phyloP scores from a whole-genome alignment of 2,113 vertebrate genomes.

The Rhynchomys soricoides region DNA sequence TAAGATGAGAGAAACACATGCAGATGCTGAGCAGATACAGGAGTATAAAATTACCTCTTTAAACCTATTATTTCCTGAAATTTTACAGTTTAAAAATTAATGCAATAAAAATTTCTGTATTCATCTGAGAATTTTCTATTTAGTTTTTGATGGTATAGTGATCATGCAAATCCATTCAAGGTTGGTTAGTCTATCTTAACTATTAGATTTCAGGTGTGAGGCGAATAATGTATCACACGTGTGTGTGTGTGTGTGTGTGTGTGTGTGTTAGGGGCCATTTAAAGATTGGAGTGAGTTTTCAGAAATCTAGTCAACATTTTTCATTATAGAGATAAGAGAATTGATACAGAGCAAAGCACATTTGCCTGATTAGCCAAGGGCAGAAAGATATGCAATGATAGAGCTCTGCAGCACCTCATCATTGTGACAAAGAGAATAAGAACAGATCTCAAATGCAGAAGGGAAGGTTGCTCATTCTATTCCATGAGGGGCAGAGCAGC shows the following conservation, averaged over 20 bases:
- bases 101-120: background rate
- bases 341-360: slow-evolving; percentile 11
- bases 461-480: slow-evolving; percentile 44
- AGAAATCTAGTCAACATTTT: background rate
- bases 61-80: slow-evolving; percentile 39
- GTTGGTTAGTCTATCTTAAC: background rate
- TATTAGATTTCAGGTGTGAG: background rate
- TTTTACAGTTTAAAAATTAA: background rate
- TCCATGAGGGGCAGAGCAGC: background rate
- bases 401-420: slow-evolving; percentile 26
- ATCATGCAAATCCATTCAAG: background rate
- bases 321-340: slow-evolving; percentile 29
- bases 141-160: background rate
- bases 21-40: background rate
- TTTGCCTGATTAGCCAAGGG: slow-evolving; percentile 28
- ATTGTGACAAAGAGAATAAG: slow-evolving; percentile 67
- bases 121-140: background rate
- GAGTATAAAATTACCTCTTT: background rate
- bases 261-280: background rate
- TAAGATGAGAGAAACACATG: background rate
- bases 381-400: background rate
- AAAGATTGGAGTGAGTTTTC: background rate
- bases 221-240: background rate
- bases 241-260: background rate
- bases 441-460: slow-evolving; percentile 55